phyloP scores from a whole-genome alignment of 2,888 invertebrate genomes.

The Tipula confusa region DNA sequence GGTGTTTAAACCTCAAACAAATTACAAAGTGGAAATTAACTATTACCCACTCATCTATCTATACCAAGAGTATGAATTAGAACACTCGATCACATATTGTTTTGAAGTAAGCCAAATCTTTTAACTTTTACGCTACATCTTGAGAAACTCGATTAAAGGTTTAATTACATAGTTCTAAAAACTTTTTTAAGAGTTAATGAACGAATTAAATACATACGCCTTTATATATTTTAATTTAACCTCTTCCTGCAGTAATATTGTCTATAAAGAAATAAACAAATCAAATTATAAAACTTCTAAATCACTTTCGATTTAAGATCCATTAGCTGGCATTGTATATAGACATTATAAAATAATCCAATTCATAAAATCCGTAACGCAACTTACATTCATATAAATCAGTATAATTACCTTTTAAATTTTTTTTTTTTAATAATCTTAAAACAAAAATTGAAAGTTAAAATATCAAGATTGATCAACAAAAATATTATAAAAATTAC shows the following conservation, averaged over 20 bases:
- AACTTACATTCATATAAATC: neutral
- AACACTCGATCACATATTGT: too few relatives aligned
- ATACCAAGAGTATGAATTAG: too few relatives aligned
- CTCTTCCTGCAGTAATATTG: neutral
- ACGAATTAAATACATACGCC: neutral
- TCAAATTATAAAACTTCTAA: neutral
- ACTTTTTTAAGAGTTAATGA: neutral
- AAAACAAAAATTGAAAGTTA: neutral
- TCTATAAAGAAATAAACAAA: neutral
- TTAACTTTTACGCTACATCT: too few relatives aligned
- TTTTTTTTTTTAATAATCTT: too few relatives aligned
- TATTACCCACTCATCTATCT: too few relatives aligned
- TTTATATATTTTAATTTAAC: neutral
- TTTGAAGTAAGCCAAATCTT: too few relatives aligned
- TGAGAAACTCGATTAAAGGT: too few relatives aligned
- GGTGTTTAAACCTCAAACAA: too few relatives aligned
- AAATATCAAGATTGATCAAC: neutral
- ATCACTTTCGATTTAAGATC: neutral
- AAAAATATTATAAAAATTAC: neutral
- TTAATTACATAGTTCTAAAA: neutral
- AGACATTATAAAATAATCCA: neutral
- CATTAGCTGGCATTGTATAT: neutral
- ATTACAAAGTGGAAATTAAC: too few relatives aligned
- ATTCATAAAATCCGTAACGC: neutral
- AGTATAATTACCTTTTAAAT: neutral